Evolutionary conservation across 2,888 invertebrate species (phyloP).

Genomic region (Idaea biselata): DNA sequence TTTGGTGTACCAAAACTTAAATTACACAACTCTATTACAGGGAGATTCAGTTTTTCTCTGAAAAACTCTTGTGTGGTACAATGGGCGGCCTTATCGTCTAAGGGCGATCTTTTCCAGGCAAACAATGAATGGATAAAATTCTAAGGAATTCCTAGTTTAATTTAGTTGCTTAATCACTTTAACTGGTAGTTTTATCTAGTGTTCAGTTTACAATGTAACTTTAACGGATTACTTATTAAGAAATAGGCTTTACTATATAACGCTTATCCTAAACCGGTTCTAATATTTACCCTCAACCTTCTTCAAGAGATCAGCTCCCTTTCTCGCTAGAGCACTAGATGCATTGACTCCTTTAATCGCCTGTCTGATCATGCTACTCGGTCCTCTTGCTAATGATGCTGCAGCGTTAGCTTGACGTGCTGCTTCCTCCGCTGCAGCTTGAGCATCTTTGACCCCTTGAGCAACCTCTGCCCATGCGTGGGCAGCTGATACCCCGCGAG

Average conservation of each 20-base stretch:
- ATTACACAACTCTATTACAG: too few relatives aligned
- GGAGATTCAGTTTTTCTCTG: too few relatives aligned
- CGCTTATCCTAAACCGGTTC: background rate
- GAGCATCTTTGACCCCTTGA: constrained; percentile 63
- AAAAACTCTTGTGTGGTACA: too few relatives aligned
- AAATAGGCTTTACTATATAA: background rate
- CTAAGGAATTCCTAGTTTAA: too few relatives aligned
- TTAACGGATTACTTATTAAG: too few relatives aligned
- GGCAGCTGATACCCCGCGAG: constrained; percentile 85
- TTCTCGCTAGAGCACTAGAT: constrained; percentile 75
- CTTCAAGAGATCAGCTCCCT: constrained; percentile 68
- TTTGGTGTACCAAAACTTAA: too few relatives aligned
- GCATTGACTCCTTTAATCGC: constrained; percentile 39
- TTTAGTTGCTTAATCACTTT: too few relatives aligned
- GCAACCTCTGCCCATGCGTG: constrained; percentile 83
- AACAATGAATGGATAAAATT: too few relatives aligned
- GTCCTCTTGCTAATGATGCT: constrained; percentile 54
- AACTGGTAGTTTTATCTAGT: too few relatives aligned
- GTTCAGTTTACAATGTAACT: too few relatives aligned
- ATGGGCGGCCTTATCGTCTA: too few relatives aligned
- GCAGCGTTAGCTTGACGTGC: constrained; percentile 58
- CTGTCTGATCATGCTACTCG: constrained; percentile 10
- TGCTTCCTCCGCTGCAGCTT: constrained; percentile 61
- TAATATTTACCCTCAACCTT: constrained; percentile 55
- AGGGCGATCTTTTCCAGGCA: too few relatives aligned